Percentiles rank a stretch among this genome's conserved stretches.
These are phyloP conservation scores for Spheniscus humboldti DNA, from an alignment of 2,797 vertebrate species.

Conservation along the genomic window DNA sequence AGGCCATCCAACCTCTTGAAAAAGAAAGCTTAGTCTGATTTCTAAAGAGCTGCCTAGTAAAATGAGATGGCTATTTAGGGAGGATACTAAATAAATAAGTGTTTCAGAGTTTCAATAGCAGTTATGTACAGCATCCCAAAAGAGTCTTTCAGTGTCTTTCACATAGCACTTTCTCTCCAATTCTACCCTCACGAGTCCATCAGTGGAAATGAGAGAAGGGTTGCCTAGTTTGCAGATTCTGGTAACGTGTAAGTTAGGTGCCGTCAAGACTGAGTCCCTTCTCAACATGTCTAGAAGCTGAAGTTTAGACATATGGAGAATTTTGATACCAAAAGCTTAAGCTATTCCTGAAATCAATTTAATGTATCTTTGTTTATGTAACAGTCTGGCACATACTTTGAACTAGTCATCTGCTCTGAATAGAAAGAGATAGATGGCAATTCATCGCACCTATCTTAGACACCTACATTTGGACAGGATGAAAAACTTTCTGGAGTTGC, in stretches of 20 bases:
- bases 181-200: not conserved
- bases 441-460: not conserved
- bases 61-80: not conserved
- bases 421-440: constrained; percentile 15
- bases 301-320: not conserved
- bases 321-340: not conserved
- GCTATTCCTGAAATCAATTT: not conserved
- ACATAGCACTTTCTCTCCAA: not conserved
- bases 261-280: not conserved
- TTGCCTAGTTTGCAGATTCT: not conserved
- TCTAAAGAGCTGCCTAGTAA: not conserved
- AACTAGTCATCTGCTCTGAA: constrained; percentile 1
- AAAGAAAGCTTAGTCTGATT: not conserved
- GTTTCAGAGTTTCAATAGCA: not conserved
- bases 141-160: not conserved
- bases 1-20: not conserved
- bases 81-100: not conserved
- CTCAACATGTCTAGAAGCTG: not conserved
- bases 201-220: not conserved
- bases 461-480: not conserved
- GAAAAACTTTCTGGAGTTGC: not conserved
- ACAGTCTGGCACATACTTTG: constrained; percentile 6
- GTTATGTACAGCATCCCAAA: not conserved
- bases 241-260: not conserved
- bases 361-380: constrained; percentile 4